A percentile compares a stretch with the other conserved stretches of the same genome.
phyloP scores from a whole-genome alignment of 37 sponge, comb jelly and placozoan genomes.

The Eunapius fragilis region DNA sequence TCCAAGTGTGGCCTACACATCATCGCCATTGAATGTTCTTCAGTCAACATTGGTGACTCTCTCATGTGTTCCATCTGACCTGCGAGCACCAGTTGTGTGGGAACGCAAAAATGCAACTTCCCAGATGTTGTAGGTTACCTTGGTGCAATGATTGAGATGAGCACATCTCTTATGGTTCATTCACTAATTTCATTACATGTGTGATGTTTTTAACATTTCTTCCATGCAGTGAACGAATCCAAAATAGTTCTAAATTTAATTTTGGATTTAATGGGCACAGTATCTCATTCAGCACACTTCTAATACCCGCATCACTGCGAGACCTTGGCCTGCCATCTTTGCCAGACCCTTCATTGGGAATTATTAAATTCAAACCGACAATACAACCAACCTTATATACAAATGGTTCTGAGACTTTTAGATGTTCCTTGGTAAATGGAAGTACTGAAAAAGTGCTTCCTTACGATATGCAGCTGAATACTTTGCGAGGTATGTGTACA shows the following conservation, averaged over 20 bases:
- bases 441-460: background rate
- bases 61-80: background rate
- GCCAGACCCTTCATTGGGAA: background rate
- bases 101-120: background rate
- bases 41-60: background rate
- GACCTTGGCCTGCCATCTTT: background rate
- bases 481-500: background rate
- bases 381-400: background rate
- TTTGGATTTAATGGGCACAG: background rate
- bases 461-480: background rate
- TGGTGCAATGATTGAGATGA: background rate
- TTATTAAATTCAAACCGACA: background rate
- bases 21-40: background rate
- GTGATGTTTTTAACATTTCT: background rate
- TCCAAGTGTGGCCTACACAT: background rate
- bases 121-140: background rate
- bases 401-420: background rate
- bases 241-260: background rate
- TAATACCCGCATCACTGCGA: background rate
- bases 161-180: too few species aligned
- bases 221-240: background rate
- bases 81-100: background rate
- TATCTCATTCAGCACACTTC: background rate
- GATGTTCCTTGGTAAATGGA: background rate
- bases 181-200: too few species aligned